Evolutionary conservation across 2,888 invertebrate genomes (phyloP).

Genomic region (Noctuana brunneofusca): DNA sequence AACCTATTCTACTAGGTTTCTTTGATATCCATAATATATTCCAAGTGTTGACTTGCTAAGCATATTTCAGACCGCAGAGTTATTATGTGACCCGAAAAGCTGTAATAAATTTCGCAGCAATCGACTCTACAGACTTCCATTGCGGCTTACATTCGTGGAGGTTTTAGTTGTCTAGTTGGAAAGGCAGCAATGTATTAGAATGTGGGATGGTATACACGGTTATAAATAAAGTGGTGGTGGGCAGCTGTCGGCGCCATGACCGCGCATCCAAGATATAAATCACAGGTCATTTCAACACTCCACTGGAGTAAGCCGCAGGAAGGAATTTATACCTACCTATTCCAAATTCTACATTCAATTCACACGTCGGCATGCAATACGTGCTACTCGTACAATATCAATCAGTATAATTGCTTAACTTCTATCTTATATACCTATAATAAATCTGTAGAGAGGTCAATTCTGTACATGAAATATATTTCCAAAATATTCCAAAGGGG

Average conservation of each 20-base stretch:
- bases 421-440: too few relatives aligned
- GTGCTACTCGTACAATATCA: neutral
- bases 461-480: too few relatives aligned
- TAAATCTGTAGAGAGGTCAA: too few relatives aligned
- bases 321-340: conserved; percentile 33
- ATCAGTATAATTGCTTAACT: too few relatives aligned
- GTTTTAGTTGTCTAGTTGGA: neutral
- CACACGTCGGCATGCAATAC: conserved; percentile 5
- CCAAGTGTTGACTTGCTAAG: conserved; percentile 38
- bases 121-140: conserved; percentile 20
- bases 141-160: neutral
- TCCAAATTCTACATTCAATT: conserved; percentile 30
- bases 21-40: conserved; percentile 38
- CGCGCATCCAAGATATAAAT: conserved; percentile 39
- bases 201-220: conserved; percentile 25
- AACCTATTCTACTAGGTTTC: conserved; percentile 32
- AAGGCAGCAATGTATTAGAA: conserved; percentile 18
- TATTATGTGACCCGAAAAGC: conserved; percentile 36
- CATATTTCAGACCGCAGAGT: conserved; percentile 37
- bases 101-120: conserved; percentile 31
- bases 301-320: conserved; percentile 36
- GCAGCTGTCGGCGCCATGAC: conserved; percentile 33
- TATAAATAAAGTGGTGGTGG: conserved; percentile 32
- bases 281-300: conserved; percentile 40
- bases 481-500: too few relatives aligned